phyloP scores from a whole-genome alignment of 2,888 invertebrate genomes.

The Drosophila tanythrix region DNA sequence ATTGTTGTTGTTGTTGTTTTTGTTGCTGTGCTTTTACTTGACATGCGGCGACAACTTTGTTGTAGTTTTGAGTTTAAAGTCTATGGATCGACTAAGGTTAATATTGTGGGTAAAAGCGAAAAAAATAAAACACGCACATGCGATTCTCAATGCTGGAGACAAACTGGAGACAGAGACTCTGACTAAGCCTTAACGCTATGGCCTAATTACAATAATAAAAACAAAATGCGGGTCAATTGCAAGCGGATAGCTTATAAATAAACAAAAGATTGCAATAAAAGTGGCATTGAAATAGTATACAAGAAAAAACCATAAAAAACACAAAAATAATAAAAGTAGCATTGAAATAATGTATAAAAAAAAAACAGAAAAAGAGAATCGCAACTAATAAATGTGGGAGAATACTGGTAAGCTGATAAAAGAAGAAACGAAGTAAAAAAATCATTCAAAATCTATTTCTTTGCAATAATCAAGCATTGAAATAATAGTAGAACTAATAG shows the following conservation, averaged over 20 bases:
- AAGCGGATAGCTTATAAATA: constrained; percentile 31
- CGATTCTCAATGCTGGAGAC: constrained; percentile 50
- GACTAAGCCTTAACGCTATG: constrained; percentile 14
- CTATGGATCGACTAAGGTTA: constrained; percentile 52
- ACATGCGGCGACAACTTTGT: constrained; percentile 70
- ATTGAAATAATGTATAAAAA: background rate
- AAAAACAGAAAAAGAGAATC: background rate
- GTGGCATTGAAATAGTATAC: background rate
- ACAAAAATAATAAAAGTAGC: background rate
- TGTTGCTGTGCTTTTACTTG: constrained; percentile 50
- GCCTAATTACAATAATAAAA: constrained; percentile 32
- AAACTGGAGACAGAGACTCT: constrained; percentile 35
- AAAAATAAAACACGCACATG: background rate
- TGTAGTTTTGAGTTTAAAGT: constrained; percentile 65
- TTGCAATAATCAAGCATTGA: background rate
- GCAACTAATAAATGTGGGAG: background rate
- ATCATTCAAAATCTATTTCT: background rate
- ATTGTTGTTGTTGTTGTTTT: constrained; percentile 26
- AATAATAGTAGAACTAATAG: background rate
- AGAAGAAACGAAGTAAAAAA: background rate
- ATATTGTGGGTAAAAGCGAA: constrained; percentile 43
- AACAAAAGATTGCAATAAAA: constrained; percentile 20
- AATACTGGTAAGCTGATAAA: background rate
- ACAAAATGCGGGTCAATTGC: constrained; percentile 16
- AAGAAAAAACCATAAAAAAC: background rate